These are phyloP conservation scores for Caenorhabditis sinica DNA, from an alignment of 2,888 invertebrate species.

Conservation along the genomic window DNA sequence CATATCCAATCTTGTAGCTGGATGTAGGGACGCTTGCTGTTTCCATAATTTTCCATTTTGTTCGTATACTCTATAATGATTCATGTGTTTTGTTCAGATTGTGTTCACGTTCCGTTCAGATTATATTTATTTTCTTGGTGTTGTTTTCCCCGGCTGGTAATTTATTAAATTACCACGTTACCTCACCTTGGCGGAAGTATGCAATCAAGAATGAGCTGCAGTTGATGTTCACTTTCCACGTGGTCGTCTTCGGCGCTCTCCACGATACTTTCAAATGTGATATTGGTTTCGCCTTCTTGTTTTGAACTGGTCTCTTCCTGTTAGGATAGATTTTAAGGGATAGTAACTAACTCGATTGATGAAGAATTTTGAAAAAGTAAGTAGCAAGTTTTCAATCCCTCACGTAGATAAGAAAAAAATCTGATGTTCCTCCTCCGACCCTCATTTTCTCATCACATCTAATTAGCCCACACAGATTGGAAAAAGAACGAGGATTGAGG, in stretches of 20 bases:
- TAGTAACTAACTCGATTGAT: no score
- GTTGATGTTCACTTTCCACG: slow-evolving; percentile 79
- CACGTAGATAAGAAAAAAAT: neutral
- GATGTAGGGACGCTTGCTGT: slow-evolving; percentile 93
- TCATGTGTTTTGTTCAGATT: neutral
- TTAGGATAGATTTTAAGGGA: neutral
- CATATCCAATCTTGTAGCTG: slow-evolving; percentile 96
- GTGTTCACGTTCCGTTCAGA: no score
- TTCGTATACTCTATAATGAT: slow-evolving; percentile 84
- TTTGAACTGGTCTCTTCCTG: slow-evolving; percentile 55
- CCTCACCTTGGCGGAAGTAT: slow-evolving; percentile 77
- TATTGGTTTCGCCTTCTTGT: slow-evolving; percentile 32
- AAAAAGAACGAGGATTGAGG: slow-evolving; percentile 18
- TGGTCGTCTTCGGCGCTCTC: slow-evolving; percentile 62
- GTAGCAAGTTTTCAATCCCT: no score
- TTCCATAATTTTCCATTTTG: slow-evolving; percentile 85
- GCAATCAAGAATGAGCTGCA: slow-evolving; percentile 80
- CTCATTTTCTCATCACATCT: slow-evolving; percentile 10
- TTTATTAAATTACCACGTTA: slow-evolving; percentile 37
- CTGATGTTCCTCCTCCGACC: neutral
- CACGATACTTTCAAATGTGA: slow-evolving; percentile 63
- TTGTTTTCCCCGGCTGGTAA: neutral
- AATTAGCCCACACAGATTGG: slow-evolving; percentile 36
- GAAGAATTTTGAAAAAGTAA: neutral
- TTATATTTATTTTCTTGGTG: no score